These are phyloP conservation scores for Latheticus oryzae DNA, from an alignment of 2,888 invertebrate genomes.

Conservation along the genomic window DNA sequence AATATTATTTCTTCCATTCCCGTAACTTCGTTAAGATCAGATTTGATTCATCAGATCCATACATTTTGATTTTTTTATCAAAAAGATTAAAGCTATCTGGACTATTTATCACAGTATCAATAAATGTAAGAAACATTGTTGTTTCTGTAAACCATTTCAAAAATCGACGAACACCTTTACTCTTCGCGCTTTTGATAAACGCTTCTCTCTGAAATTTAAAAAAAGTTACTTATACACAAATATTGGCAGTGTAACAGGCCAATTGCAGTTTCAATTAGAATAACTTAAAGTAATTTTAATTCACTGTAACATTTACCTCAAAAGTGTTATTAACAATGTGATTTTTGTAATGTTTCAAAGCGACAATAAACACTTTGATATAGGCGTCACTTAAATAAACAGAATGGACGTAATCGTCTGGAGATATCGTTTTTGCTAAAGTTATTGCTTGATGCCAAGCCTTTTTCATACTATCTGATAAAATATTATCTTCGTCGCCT, in stretches of 20 bases:
- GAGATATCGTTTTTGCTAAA: slow-evolving; percentile 63
- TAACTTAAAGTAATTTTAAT: neutral
- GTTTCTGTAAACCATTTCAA: slow-evolving; percentile 90
- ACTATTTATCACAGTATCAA: slow-evolving; percentile 66
- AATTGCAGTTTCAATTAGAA: too few relatives aligned
- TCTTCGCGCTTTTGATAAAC: slow-evolving; percentile 73
- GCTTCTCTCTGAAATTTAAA: slow-evolving; percentile 74
- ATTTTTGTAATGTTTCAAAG: slow-evolving; percentile 77
- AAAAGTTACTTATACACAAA: slow-evolving; percentile 11
- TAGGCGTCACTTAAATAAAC: slow-evolving; percentile 84
- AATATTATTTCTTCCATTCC: slow-evolving; percentile 55
- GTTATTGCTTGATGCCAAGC: slow-evolving; percentile 73
- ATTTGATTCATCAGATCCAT: slow-evolving; percentile 59
- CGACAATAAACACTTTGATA: slow-evolving; percentile 80
- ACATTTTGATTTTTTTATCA: slow-evolving; percentile 61
- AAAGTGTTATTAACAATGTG: slow-evolving; percentile 67
- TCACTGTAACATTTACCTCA: slow-evolving; percentile 57
- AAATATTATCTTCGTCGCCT: slow-evolving; percentile 82
- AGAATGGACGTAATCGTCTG: slow-evolving; percentile 72
- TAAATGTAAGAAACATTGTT: slow-evolving; percentile 84
- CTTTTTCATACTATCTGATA: slow-evolving; percentile 77
- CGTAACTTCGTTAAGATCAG: slow-evolving; percentile 61
- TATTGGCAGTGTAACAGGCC: too few relatives aligned
- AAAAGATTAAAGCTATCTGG: slow-evolving; percentile 59
- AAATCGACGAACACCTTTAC: slow-evolving; percentile 78